phyloP scores from a whole-genome alignment of 2,113 vertebrate species.

The Oncorhynchus mykiss region DNA sequence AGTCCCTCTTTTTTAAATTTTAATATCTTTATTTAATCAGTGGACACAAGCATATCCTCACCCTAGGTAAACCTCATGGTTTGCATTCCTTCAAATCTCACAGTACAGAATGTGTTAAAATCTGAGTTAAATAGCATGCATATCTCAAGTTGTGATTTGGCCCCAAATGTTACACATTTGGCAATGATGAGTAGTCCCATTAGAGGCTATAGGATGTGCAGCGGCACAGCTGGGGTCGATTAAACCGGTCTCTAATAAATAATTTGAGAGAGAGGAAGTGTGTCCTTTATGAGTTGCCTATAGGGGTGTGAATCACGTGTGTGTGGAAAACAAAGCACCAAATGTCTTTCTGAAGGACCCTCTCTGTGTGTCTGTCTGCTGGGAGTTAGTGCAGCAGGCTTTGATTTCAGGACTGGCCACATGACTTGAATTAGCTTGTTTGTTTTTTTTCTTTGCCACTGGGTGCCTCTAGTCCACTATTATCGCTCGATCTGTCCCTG shows the following conservation, averaged over 20 bases:
- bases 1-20: constrained; percentile 1
- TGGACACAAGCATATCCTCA: not conserved
- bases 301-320: not conserved
- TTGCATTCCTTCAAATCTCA: no score
- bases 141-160: no score
- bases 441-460: not conserved
- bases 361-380: not conserved
- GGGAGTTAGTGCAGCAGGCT: not conserved
- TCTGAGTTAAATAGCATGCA: no score
- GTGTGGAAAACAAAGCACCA: not conserved
- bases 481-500: not conserved
- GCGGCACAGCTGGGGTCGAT: constrained; percentile 27
- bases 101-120: no score
- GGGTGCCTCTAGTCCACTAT: not conserved
- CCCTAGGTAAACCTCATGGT: not conserved
- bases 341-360: not conserved
- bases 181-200: not conserved
- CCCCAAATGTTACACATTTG: not conserved
- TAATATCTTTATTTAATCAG: not conserved
- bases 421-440: constrained; percentile 54
- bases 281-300: constrained; percentile 1
- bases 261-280: constrained; percentile 4
- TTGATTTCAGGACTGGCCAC: constrained; percentile 29
- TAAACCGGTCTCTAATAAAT: constrained; percentile 3
- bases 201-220: not conserved